Base-by-base conservation (phyloP, 2,113 vertebrate species). In the Charadrius vociferus region DNA sequence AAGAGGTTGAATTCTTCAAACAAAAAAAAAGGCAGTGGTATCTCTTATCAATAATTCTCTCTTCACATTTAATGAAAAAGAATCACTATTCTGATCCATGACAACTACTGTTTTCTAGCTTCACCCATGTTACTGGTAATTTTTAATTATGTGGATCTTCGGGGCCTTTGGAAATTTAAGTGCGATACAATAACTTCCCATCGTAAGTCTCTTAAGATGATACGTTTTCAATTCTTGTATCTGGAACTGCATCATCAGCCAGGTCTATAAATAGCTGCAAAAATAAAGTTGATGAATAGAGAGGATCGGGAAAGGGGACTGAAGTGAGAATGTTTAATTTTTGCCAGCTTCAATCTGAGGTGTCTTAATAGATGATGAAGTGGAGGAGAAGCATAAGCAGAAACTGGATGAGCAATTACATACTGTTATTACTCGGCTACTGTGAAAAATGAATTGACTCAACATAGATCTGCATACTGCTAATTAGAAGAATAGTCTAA, bases 161-260 rank as follows among this genome's bases (percentile, higher is more conserved):
- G 37, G 18, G 27, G 9, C 45, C 37, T 63, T 78, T 74, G 50
- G 32, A 88, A 90, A 65, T 55, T 13, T 9, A 68, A 61, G 10
- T 80, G 66, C 27, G 37, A 22, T 58, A 45, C 13, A 59, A 1
- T 55, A 27, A 74, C 47, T 83, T 67, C 14, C 45, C 21, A 65
- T 13, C 0, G 0, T 56, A 50, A 47, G 5, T 61, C 14, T 80
- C 30, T 15, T 58, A 50, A 39, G 4, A 9, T 24, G 18, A 53
- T 43, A 12, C 7, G 24, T 71, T 70, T 65, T 36, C 26, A 65
- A 80, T 88, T 86, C 17, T 49, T 53, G 1, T 58, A 36, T 49
- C 9, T 32, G 29, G 32, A 82, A 43, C 12, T 32, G 5, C 58
- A 80, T 16, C 30, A 72, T 68, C 34, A 80, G 49, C 13, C 34